phyloP scores from a whole-genome alignment of 2,113 vertebrate genomes.

The Microtus montanus region DNA sequence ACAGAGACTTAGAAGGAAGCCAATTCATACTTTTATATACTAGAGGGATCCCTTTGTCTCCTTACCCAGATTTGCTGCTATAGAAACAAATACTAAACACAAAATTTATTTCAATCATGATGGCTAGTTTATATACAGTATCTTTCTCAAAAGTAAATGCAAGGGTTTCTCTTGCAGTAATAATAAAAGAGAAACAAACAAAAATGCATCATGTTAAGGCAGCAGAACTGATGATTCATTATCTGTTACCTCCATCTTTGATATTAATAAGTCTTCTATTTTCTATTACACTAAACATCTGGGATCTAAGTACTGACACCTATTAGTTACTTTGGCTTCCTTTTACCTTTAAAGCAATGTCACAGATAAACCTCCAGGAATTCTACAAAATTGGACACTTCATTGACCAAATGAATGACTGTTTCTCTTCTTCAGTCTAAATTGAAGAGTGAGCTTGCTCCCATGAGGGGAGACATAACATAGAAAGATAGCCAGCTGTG shows the following conservation, averaged over 20 bases:
- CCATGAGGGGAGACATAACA: background rate
- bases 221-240: background rate
- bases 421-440: constrained; percentile 43
- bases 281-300: constrained; percentile 45
- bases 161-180: constrained; percentile 16
- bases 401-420: constrained; percentile 64
- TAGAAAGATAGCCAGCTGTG: background rate
- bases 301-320: constrained; percentile 51
- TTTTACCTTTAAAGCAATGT: constrained; percentile 59
- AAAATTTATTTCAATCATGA: constrained; percentile 23
- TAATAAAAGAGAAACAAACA: background rate
- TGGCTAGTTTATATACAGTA: background rate
- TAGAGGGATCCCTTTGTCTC: background rate
- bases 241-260: background rate
- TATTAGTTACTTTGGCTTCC: constrained; percentile 59
- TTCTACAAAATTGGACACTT: constrained; percentile 44
- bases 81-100: background rate
- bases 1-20: constrained; percentile 39
- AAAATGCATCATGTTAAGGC: background rate
- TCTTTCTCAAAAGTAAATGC: background rate
- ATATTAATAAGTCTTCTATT: constrained; percentile 61
- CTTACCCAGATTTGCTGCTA: background rate
- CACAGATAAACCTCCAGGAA: constrained; percentile 57
- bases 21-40: constrained; percentile 32
- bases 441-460: constrained; percentile 1